phyloP scores from a whole-genome alignment of 2,113 vertebrate genomes.

The Ctenodactylus gundi region DNA sequence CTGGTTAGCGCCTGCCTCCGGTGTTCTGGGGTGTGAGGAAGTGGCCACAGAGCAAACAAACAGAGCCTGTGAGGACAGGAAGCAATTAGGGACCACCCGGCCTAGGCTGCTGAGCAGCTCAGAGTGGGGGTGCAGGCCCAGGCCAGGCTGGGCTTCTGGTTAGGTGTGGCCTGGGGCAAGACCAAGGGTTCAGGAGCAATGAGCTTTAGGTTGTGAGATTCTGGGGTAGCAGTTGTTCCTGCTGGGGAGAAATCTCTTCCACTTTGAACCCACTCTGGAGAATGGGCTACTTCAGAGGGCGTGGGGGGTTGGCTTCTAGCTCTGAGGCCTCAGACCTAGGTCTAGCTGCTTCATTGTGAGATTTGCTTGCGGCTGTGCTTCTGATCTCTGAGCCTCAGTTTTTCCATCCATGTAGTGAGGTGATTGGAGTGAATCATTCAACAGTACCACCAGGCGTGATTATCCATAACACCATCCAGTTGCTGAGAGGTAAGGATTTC shows the following conservation, averaged over 20 bases:
- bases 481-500: not conserved
- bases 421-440: not conserved
- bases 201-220: not conserved
- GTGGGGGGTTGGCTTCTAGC: not conserved
- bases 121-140: slow-evolving; percentile 56
- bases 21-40: slow-evolving; percentile 65
- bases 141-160: slow-evolving; percentile 66
- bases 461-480: not conserved
- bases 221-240: not conserved
- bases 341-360: not conserved
- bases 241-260: not conserved
- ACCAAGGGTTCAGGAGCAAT: not conserved
- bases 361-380: not conserved
- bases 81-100: slow-evolving; percentile 86
- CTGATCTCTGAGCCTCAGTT: not conserved
- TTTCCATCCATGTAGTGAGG: not conserved
- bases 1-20: slow-evolving; percentile 9
- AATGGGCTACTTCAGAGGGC: not conserved
- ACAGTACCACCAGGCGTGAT: not conserved
- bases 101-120: slow-evolving; percentile 75
- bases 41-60: slow-evolving; percentile 83
- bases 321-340: not conserved
- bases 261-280: slow-evolving; percentile 10
- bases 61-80: slow-evolving; percentile 85
- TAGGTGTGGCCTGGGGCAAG: slow-evolving; percentile 71